phyloP scores from a whole-genome alignment of 2,113 vertebrate genomes.

The Lontra canadensis region DNA sequence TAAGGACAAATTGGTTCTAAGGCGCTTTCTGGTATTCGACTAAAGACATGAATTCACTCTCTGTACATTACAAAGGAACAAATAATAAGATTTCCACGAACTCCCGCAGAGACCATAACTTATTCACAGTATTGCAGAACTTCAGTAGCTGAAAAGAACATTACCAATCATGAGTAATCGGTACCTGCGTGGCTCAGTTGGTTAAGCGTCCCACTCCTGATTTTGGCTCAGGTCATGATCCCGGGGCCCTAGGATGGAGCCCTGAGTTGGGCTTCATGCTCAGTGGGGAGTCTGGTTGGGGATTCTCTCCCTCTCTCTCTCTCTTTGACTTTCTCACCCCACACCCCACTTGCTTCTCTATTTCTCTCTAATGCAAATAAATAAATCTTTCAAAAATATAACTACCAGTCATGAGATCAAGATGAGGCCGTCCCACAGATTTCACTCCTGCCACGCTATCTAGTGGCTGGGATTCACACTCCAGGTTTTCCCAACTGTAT shows the following conservation, averaged over 20 bases:
- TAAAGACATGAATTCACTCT: slow-evolving; percentile 18
- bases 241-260: too few relatives aligned
- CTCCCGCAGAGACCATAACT: background rate
- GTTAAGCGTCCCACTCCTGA: too few relatives aligned
- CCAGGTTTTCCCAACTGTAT: background rate
- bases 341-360: too few relatives aligned
- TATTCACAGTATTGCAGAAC: background rate
- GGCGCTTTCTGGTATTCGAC: background rate
- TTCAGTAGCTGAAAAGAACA: background rate
- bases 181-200: too few relatives aligned
- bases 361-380: too few relatives aligned
- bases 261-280: too few relatives aligned
- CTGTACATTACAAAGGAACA: background rate
- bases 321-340: too few relatives aligned
- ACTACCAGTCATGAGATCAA: background rate
- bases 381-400: too few relatives aligned
- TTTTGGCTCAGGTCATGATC: too few relatives aligned
- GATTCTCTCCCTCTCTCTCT: too few relatives aligned
- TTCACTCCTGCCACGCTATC: background rate
- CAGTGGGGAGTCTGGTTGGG: too few relatives aligned
- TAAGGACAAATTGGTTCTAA: background rate
- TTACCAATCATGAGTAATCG: background rate
- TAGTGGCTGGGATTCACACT: background rate
- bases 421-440: background rate
- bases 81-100: background rate